Evolutionary conservation across 1,140 invertebrate genomes (phyloP).

Genomic region (Ips typographus): DNA sequence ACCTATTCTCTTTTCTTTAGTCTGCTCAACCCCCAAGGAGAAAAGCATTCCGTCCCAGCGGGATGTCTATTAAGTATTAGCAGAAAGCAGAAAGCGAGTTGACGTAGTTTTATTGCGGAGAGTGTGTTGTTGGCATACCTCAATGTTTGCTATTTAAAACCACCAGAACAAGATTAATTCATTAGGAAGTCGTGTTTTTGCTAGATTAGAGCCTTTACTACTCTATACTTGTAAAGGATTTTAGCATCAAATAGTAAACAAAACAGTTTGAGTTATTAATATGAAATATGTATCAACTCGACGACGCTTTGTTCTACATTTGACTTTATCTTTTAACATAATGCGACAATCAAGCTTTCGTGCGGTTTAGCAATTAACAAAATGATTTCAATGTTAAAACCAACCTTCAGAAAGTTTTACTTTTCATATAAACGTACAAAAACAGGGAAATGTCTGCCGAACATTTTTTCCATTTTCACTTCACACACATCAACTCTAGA

Average conservation of each 20-base stretch:
- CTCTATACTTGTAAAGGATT: no score
- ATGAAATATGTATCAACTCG: not conserved
- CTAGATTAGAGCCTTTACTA: no score
- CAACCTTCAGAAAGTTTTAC: no score
- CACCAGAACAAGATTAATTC: not conserved
- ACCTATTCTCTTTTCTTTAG: slow-evolving; percentile 7
- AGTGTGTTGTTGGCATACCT: not conserved
- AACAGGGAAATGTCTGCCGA: no score
- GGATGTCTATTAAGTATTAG: slow-evolving; percentile 8
- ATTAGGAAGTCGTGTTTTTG: no score
- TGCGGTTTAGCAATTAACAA: slow-evolving; percentile 19
- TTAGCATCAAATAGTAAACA: no score
- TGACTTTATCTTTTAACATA: slow-evolving; percentile 24
- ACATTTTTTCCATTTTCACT: no score
- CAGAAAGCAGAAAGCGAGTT: slow-evolving; percentile 6
- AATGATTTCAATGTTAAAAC: slow-evolving; percentile 10
- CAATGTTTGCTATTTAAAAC: not conserved
- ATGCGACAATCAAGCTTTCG: slow-evolving; percentile 24
- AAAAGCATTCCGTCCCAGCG: slow-evolving; percentile 9
- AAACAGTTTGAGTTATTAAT: no score
- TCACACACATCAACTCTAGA: slow-evolving; percentile 5
- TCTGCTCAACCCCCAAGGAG: slow-evolving; percentile 1
- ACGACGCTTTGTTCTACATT: slow-evolving; percentile 12
- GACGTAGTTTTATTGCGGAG: slow-evolving; percentile 3
- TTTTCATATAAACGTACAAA: no score